Percentiles rank a stretch among this genome's conserved stretches.
These are phyloP conservation scores for Calypte anna DNA, from an alignment of 2,113 vertebrate species.

Conservation along the genomic window DNA sequence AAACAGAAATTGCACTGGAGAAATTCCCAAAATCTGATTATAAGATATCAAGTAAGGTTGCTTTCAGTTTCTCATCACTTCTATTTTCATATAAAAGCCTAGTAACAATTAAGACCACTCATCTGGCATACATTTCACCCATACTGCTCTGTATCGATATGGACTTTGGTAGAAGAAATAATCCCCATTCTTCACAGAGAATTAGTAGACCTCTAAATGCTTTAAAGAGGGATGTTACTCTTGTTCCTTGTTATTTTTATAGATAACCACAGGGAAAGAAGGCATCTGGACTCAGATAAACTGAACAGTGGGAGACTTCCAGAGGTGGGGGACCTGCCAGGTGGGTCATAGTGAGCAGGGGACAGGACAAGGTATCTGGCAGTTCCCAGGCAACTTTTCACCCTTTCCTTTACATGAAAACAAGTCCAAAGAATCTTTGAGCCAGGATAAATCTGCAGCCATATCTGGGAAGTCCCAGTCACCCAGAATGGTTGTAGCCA, in stretches of 20 bases:
- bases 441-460: not conserved
- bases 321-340: not conserved
- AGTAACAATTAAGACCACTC: not conserved
- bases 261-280: not conserved
- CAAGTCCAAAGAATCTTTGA: not conserved
- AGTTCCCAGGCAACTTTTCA: not conserved
- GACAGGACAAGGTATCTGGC: not conserved
- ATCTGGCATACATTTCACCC: not conserved
- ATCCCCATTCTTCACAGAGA: not conserved
- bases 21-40: not conserved
- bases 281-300: not conserved
- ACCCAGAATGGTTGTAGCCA: not conserved
- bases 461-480: not conserved
- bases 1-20: not conserved
- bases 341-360: not conserved
- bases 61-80: not conserved
- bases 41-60: not conserved
- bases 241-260: not conserved
- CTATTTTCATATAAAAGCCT: not conserved
- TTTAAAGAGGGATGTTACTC: not conserved
- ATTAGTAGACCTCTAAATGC: not conserved
- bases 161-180: not conserved
- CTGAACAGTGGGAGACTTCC: not conserved
- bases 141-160: not conserved
- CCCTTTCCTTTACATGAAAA: not conserved